These are phyloP conservation scores for Drosophila mayaguana DNA, from an alignment of 2,888 invertebrate genomes.

Conservation along the genomic window DNA sequence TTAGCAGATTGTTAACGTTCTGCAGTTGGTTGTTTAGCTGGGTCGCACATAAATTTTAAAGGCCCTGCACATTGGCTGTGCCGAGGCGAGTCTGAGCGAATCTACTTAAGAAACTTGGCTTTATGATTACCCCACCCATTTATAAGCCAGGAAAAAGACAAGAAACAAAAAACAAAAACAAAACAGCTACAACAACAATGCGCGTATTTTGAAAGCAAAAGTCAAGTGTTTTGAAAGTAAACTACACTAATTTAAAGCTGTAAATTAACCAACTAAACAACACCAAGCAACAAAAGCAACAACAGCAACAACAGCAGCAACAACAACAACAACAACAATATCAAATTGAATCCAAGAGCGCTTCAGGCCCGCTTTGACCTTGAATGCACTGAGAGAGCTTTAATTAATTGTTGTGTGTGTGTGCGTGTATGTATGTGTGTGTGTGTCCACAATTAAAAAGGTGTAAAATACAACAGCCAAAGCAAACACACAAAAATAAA, in stretches of 20 bases:
- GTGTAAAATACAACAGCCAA: constrained; percentile 57
- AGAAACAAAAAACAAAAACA: background rate
- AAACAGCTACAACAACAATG: constrained; percentile 36
- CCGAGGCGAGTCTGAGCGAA: constrained; percentile 19
- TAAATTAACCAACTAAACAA: constrained; percentile 77
- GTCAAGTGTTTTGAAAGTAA: constrained; percentile 80
- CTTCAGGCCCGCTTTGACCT: constrained; percentile 64
- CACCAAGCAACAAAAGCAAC: constrained; percentile 28
- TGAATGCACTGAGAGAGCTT: constrained; percentile 79
- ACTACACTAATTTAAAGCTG: constrained; percentile 80
- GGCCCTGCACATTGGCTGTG: constrained; percentile 23
- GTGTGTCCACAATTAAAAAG: constrained; percentile 64
- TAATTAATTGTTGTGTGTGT: constrained; percentile 65
- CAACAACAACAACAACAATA: constrained; percentile 21
- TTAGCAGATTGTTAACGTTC: constrained; percentile 42
- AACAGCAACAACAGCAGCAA: constrained; percentile 8
- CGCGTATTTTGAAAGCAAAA: constrained; percentile 77
- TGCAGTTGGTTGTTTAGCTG: constrained; percentile 35
- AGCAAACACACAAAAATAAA: constrained; percentile 14
- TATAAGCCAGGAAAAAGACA: constrained; percentile 17
- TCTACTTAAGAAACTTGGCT: constrained; percentile 52
- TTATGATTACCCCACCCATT: constrained; percentile 76
- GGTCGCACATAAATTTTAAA: constrained; percentile 22
- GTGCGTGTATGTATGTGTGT: constrained; percentile 12
- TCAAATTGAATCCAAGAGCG: constrained; percentile 45